These are phyloP conservation scores for Syrista parreyssii DNA, from an alignment of 2,888 invertebrate genomes.

Conservation along the genomic window DNA sequence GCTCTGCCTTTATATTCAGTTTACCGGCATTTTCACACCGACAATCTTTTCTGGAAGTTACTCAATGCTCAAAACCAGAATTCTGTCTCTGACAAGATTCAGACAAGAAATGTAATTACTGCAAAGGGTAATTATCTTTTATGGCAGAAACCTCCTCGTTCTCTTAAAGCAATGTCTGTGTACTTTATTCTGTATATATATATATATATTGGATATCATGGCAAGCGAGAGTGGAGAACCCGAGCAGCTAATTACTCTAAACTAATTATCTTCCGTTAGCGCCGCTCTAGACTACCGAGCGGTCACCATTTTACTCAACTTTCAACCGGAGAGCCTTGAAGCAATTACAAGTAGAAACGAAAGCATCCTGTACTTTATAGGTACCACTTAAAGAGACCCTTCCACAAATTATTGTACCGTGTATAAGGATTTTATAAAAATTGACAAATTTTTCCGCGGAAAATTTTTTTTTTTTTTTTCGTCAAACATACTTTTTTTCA, in stretches of 20 bases:
- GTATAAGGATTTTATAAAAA: too few relatives aligned
- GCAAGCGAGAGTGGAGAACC: constrained; percentile 14
- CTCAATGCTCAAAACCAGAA: background rate
- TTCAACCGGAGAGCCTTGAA: constrained; percentile 5
- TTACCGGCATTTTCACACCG: too few relatives aligned
- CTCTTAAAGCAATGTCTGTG: background rate
- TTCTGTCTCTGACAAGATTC: constrained; percentile 8
- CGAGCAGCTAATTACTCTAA: constrained; percentile 54
- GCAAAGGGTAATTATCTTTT: constrained; percentile 34
- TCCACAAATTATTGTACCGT: too few relatives aligned
- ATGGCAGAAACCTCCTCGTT: constrained; percentile 18
- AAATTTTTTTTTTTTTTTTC: too few relatives aligned
- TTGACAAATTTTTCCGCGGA: too few relatives aligned
- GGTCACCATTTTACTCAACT: constrained; percentile 17
- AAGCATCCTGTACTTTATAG: too few relatives aligned
- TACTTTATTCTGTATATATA: background rate
- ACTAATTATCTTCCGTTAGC: constrained; percentile 56
- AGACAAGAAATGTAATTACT: constrained; percentile 15
- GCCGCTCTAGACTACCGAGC: constrained; percentile 23
- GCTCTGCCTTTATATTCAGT: too few relatives aligned
- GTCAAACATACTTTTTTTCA: too few relatives aligned
- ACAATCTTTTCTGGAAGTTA: too few relatives aligned
- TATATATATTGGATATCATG: background rate
- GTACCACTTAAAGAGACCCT: too few relatives aligned
- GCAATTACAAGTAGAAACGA: background rate